Evolutionary conservation across 2,113 vertebrate species (phyloP).

Genomic region (Ciconia stormi): DNA sequence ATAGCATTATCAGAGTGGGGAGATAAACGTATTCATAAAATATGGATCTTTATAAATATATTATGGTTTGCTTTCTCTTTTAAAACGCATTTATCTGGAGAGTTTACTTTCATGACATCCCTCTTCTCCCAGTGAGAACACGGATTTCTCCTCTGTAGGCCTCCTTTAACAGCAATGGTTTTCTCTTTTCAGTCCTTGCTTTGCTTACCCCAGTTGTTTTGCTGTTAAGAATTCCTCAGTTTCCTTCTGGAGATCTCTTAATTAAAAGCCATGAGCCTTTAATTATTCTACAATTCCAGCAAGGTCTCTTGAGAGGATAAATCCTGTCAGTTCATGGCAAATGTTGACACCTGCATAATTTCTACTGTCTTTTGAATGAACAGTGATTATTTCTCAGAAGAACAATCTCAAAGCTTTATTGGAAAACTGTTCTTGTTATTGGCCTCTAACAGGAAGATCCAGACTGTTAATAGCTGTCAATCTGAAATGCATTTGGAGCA

Average conservation of each 20-base stretch:
- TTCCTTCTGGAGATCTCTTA: constrained; percentile 38
- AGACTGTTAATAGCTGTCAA: constrained; percentile 1
- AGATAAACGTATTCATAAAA: background rate
- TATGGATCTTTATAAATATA: constrained; percentile 37
- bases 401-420: constrained; percentile 10
- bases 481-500: background rate
- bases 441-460: background rate
- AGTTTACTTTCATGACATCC: background rate
- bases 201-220: background rate
- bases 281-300: constrained; percentile 19
- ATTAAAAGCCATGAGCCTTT: constrained; percentile 6
- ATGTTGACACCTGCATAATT: constrained; percentile 18
- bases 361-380: constrained; percentile 21
- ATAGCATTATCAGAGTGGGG: background rate
- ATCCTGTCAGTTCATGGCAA: constrained; percentile 14
- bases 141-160: background rate
- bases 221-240: background rate
- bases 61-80: background rate
- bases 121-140: background rate
- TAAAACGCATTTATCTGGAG: background rate
- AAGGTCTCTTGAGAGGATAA: constrained; percentile 7
- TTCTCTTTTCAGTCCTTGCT: background rate
- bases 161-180: background rate
- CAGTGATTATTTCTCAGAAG: constrained; percentile 8
- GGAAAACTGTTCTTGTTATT: constrained; percentile 6